These are phyloP conservation scores for Poecile montanus DNA, from an alignment of 2,797 vertebrate genomes.

Conservation along the genomic window DNA sequence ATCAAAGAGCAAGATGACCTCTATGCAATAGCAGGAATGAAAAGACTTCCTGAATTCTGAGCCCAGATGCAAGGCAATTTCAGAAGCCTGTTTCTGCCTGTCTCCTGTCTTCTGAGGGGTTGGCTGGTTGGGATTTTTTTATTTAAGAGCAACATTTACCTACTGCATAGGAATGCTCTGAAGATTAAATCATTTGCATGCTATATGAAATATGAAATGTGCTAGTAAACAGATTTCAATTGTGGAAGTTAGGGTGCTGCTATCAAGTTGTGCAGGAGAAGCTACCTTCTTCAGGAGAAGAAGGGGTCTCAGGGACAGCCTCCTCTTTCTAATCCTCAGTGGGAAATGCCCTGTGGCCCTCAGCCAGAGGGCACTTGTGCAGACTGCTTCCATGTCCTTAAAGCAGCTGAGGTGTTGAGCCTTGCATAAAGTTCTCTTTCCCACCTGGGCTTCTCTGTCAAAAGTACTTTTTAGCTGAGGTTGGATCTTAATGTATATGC, in stretches of 20 bases:
- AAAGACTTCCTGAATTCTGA: conserved; percentile 22
- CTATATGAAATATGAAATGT: background rate
- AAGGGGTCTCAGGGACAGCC: background rate
- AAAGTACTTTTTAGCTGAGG: background rate
- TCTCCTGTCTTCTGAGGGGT: background rate
- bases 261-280: background rate
- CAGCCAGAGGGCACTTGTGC: background rate
- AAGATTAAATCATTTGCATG: background rate
- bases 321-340: background rate
- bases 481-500: background rate
- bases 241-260: background rate
- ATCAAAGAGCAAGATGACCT: conserved; percentile 30
- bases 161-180: background rate
- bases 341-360: background rate
- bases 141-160: background rate
- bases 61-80: background rate
- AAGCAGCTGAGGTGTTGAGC: background rate
- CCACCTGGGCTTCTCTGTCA: background rate
- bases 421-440: background rate
- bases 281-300: too few relatives aligned
- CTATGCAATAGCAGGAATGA: background rate
- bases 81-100: background rate
- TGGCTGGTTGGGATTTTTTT: background rate
- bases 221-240: background rate
- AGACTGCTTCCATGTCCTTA: background rate